Base-by-base conservation (phyloP, 2,888 invertebrate species). In the Antheraea yamamai region DNA sequence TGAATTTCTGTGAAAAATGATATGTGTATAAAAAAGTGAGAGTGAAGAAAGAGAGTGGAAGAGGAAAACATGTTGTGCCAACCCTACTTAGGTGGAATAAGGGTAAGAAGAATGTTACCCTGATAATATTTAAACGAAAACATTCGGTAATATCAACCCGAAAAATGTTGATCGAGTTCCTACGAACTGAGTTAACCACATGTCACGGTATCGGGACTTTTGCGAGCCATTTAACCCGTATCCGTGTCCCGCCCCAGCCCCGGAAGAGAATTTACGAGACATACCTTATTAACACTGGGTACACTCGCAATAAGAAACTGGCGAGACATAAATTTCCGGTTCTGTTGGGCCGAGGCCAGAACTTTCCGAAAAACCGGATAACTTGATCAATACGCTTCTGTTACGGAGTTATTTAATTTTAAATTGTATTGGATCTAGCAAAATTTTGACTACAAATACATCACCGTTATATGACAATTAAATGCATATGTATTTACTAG, bases 201-300 rank as follows among this genome's bases (percentile, higher is more conserved):
- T 39, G 78, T 61, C 66, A 74, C 78, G 75, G 75, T 83, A 83
- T 83, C 84, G 78, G 72, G 47, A 66, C 72, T 77, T 75, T 82
- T 81, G 78, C 79, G 76, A 76, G 77, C 80, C 84, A 81, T 83
- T 83, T 75, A 81, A 81, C 81, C 77, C 75, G 77, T 78, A 76
- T 64, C 66, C 78, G 76, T n/a, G n/a, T 55, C 20, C 47, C 68
- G 39, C 66, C 39, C 47, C n/a, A 39, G 26, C 66, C 26, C 64
- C 30, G 23, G 10, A 4, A 52, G 20, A 20, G 58, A n/a, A 66
- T 51, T 66, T 74, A 74, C 74, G 74, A 72, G 35, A 51, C 61
- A 14, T 26, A 72, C 23, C 51, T 68, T 58, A 74, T 71, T 73
- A 75, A 66, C 72, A 64, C 70, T 35, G 30, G 23, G 39, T 55